Conservation (phyloP, 2,888 invertebrate genomes). For the Synanthedon myopaeformis region DNA sequence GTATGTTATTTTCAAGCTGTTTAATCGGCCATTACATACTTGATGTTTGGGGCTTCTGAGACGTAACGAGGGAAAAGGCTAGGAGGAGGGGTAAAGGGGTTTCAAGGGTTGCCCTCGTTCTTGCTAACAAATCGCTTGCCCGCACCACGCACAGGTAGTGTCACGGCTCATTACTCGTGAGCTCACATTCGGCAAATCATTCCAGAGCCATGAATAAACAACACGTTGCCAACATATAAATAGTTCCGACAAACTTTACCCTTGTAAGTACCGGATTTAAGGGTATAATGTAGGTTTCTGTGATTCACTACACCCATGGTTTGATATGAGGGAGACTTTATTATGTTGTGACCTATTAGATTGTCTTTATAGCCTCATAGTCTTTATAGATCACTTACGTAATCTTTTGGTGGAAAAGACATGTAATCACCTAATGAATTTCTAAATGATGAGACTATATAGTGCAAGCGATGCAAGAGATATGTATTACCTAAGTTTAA, state of each 20-base stretch:
- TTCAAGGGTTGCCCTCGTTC: constrained; percentile 31
- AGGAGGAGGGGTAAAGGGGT: constrained; percentile 11
- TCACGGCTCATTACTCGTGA: constrained; percentile 49
- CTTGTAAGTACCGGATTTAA: background rate
- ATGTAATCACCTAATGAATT: too few species aligned
- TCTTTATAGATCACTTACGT: too few species aligned
- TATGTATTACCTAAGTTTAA: too few species aligned
- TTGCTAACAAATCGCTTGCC: constrained; percentile 41
- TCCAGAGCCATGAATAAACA: constrained; percentile 41
- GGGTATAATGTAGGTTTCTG: too few species aligned
- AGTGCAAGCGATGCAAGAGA: too few species aligned
- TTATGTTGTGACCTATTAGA: too few species aligned
- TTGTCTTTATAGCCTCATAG: too few species aligned
- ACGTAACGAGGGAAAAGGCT: constrained; percentile 18
- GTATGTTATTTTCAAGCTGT: constrained; percentile 21
- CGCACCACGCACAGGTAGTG: constrained; percentile 48
- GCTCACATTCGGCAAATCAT: constrained; percentile 51
- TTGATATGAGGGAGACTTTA: too few species aligned
- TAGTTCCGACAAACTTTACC: background rate
- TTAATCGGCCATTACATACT: constrained; percentile 49
- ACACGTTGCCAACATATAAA: constrained; percentile 9
- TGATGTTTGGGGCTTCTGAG: constrained; percentile 39
- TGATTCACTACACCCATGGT: too few species aligned
- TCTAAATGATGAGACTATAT: too few species aligned
- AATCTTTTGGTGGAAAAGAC: too few species aligned